Conservation (phyloP, 2,888 invertebrate species). For the Noctua fimbriata region DNA sequence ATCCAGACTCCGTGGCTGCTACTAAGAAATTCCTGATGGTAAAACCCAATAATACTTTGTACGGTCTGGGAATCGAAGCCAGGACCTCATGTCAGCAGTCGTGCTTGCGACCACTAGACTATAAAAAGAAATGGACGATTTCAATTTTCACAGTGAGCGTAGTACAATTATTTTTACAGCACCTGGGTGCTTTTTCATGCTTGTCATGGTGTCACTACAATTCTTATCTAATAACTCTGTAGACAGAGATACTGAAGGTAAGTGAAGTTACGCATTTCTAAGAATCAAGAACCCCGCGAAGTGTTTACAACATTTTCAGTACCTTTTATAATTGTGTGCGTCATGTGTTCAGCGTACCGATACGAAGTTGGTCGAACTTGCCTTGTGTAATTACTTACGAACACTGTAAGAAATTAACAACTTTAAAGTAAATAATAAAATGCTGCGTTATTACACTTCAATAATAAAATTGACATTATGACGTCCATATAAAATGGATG, state of each 20-base stretch:
- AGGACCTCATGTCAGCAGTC: background rate
- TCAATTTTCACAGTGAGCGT: background rate
- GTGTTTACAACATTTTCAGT: background rate
- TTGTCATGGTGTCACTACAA: background rate
- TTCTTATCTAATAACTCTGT: background rate
- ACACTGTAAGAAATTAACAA: background rate
- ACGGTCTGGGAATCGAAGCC: background rate
- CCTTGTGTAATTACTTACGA: background rate
- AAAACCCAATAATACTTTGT: background rate
- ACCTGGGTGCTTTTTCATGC: background rate
- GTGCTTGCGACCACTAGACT: background rate
- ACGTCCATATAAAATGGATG: conserved; percentile 13
- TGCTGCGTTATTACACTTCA: background rate
- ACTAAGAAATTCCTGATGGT: background rate
- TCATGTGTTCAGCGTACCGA: background rate
- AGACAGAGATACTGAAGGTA: background rate
- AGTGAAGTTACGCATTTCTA: background rate
- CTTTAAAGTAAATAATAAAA: conserved; percentile 1
- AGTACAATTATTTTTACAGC: background rate
- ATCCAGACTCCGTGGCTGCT: background rate
- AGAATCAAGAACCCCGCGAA: background rate
- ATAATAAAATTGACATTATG: background rate
- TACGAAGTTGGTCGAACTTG: background rate
- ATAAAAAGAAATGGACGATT: background rate
- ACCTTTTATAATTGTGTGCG: background rate